Evolutionary conservation across 2,888 invertebrate genomes (phyloP), one percentile per base, ranked within the genome.

Genomic region (Aporophyla lueneburgensis): DNA sequence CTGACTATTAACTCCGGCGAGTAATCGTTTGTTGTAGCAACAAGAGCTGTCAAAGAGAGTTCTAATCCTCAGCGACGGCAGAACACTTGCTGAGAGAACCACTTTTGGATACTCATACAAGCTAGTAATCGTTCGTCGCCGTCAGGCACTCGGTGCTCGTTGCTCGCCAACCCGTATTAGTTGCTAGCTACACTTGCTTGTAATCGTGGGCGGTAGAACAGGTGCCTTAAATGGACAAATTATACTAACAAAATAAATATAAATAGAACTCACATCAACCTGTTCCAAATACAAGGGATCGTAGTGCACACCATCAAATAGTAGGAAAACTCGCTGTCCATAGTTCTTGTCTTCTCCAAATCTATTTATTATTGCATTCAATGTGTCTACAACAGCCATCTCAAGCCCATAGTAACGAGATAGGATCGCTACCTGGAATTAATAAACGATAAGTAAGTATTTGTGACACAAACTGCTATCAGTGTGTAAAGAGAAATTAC

Each of bases 281-380:
- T 98, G 97, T 95, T 99, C 99, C 95, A 99, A 97, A 91, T 98
- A 98, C 19, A 99, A 95, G 0, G 99, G 99, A 95, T 99, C 99
- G 92, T 99, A 99, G 94, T 99, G 99, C 71, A 99, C 99, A 27
- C 99, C 99, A 94, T 99, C 99, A 93, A 99, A 99, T 70, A 99
- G 97, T 9, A 99, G 96, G 91, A 99, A 98, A 6, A 99, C 98
- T 89, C 99, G 95, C 76, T 98, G 97, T 3, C 98, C 97, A 92
- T 98, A 99, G 89, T 98, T 97, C 91, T 98, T 98, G 93, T 99
- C 99, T 94, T 99, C 99, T 0, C 99, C 99, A 94, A 99, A 99
- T 88, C 98, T 97, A 93, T 99, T 99, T 78, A 99, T 98, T 80
- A 99, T 98, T 61, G 98, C 98, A 93, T 99, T 99, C 86, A 99